Base-by-base conservation (phyloP, 1,140 invertebrate genomes). In the Tachypleus tridentatus region DNA sequence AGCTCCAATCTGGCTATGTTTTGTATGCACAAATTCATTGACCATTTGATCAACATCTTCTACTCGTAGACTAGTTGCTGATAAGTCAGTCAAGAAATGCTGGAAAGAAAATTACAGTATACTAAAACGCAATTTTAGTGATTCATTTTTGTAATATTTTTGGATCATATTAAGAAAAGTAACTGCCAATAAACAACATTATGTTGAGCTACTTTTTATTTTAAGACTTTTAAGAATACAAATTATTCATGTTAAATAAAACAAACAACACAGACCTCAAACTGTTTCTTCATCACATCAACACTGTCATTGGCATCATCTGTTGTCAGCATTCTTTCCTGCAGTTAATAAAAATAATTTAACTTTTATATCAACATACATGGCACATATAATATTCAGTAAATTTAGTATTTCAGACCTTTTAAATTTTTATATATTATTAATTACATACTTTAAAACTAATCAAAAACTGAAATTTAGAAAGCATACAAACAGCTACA, bases 31-130 rank as follows among this genome's bases (percentile, higher is more conserved):
- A 74, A 98, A 89, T 68, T 93, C 89, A 62, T 93, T 85, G 0
- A 95, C 93, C 29, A 91, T 86, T 0, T 82, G 79, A 73, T 97
- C 93, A 63, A 99, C 89, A 54, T 86, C 85, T 70, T 95, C 91
- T 64, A 98, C 82, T 3, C 94, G 83, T 70, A 90, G 91, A 4
- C 87, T 89, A 49, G 90, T 93, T 0, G 93, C 95, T 2, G 91
- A 93, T 7, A 98, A 77, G 74, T 97, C 95, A 0, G 95, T 98
- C 4, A 97, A 82, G 77, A 98, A 92, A 79, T 95, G 93, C 83
- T 91, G 74, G 10, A 80, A 77, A 71, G 70, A 72, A 64, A 69
- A 68, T 70, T 29, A 66, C 61, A 60, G 61, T 58, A 52, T 51
- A 57, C 50, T 10, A 61, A 60, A 10, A 64, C 53, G 49, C 29